A percentile compares a stretch with the other conserved stretches of the same genome.
phyloP scores from a whole-genome alignment of 1,140 invertebrate species.

The Aphelenchoides fujianensis region DNA sequence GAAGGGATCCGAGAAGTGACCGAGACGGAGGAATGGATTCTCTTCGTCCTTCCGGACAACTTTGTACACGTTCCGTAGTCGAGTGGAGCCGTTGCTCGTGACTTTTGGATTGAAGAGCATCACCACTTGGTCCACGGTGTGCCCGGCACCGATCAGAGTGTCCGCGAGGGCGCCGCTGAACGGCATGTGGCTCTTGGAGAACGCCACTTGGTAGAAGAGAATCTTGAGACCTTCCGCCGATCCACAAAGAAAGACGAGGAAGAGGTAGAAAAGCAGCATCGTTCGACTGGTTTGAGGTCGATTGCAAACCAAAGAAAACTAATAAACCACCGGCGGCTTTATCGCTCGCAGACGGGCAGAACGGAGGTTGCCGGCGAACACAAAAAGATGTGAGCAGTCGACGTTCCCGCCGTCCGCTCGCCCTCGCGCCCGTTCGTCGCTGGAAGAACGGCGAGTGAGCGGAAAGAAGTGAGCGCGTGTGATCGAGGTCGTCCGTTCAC shows the following conservation, averaged over 20 bases:
- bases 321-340: too few relatives aligned
- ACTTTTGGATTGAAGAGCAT: background rate
- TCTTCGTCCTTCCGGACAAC: constrained; percentile 8
- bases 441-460: too few relatives aligned
- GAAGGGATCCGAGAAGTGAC: constrained; percentile 1
- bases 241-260: too few relatives aligned
- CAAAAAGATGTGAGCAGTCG: too few relatives aligned
- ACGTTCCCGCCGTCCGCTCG: too few relatives aligned
- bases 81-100: background rate
- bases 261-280: too few relatives aligned
- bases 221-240: constrained; percentile 9
- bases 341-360: too few relatives aligned
- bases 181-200: background rate
- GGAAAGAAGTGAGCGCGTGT: too few relatives aligned
- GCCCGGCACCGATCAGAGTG: background rate
- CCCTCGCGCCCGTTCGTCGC: too few relatives aligned
- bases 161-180: constrained; percentile 5
- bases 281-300: too few relatives aligned
- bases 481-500: too few relatives aligned
- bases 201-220: constrained; percentile 3
- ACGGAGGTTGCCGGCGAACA: background rate
- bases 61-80: background rate
- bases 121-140: background rate
- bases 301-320: too few relatives aligned
- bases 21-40: background rate